Percentiles rank a stretch among this genome's conserved stretches.
Evolutionary conservation across 2,888 invertebrate genomes (phyloP).

Genomic region (Thumatha senex): DNA sequence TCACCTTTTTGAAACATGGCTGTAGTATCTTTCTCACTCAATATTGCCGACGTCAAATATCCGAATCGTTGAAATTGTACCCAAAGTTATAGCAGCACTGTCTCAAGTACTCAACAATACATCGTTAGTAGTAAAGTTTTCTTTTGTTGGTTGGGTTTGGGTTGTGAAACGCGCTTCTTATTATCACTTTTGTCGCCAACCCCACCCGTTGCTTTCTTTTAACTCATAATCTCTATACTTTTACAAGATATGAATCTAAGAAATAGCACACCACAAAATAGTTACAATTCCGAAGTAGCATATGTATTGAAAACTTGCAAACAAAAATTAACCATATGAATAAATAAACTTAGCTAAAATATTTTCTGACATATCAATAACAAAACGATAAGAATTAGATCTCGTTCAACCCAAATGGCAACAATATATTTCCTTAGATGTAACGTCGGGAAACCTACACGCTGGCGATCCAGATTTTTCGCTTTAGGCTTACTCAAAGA

Average conservation of each 20-base stretch:
- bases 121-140: conserved; percentile 68
- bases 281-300: conserved; percentile 13
- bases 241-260: conserved; percentile 42
- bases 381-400: too few species aligned
- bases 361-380: too few species aligned
- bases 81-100: conserved; percentile 41
- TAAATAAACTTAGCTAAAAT: too few species aligned
- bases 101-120: conserved; percentile 59
- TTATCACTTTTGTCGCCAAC: conserved; percentile 59
- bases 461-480: too few species aligned
- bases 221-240: conserved; percentile 62
- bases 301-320: too few species aligned
- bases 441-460: too few species aligned
- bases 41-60: conserved; percentile 10
- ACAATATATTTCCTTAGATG: too few species aligned
- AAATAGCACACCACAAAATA: conserved; percentile 27
- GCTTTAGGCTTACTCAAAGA: too few species aligned
- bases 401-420: too few species aligned
- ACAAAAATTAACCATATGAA: too few species aligned
- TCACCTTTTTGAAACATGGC: too few species aligned
- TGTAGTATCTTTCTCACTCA: too few species aligned
- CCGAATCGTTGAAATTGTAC: conserved; percentile 38
- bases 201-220: conserved; percentile 60
- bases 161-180: conserved; percentile 54
- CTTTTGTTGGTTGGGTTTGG: conserved; percentile 61